Percentiles rank a stretch among this genome's conserved stretches.
Conservation (phyloP, 1,140 invertebrate genomes). For the Pseudoatta argentina region DNA sequence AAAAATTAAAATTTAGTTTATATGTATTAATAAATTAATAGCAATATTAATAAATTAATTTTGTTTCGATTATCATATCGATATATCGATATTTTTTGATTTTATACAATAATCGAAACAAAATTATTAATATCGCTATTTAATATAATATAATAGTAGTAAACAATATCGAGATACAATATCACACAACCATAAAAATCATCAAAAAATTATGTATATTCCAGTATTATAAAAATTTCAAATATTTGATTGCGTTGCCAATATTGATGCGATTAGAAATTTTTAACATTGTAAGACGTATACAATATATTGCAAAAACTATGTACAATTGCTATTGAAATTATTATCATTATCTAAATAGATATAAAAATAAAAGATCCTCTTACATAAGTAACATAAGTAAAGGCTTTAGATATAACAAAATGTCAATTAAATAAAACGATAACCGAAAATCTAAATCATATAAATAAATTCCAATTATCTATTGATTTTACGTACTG, state of each 20-base stretch:
- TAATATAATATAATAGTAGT: not conserved
- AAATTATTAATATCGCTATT: no score
- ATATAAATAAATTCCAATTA: not conserved
- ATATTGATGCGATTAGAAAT: not conserved
- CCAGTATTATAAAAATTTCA: not conserved
- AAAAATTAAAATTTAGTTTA: not conserved
- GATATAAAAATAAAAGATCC: not conserved
- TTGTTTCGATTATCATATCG: no score
- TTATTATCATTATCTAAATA: not conserved
- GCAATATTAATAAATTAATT: no score
- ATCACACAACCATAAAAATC: not conserved
- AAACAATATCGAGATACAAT: not conserved
- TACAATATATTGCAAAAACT: no score
- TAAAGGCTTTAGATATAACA: not conserved
- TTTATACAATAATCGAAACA: no score
- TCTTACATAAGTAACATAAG: not conserved
- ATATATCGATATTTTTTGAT: no score
- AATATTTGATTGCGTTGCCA: not conserved
- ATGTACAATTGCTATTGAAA: not conserved
- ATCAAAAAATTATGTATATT: not conserved
- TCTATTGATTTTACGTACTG: not conserved
- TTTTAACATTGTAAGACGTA: not conserved
- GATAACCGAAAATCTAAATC: not conserved
- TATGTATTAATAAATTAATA: no score
- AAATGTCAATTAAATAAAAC: not conserved